Evolutionary conservation across 1,140 invertebrate genomes (phyloP).

Genomic region (Colletes latitarsis): DNA sequence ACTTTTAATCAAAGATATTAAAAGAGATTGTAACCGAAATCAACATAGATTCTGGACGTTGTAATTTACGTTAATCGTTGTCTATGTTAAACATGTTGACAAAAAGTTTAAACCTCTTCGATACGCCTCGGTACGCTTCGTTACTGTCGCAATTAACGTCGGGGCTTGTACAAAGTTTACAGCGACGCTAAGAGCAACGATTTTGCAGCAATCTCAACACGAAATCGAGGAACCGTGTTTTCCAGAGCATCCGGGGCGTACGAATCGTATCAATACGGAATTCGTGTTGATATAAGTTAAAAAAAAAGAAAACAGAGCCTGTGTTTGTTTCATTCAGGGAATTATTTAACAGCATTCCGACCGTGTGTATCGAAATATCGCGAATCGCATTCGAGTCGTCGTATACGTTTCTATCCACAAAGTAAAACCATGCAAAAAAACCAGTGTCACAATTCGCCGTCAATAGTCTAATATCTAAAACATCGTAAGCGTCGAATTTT

Average conservation of each 20-base stretch:
- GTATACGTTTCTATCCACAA: neutral
- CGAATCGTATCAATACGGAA: slow-evolving; percentile 20
- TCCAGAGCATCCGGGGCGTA: neutral
- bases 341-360: neutral
- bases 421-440: slow-evolving; percentile 9
- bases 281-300: neutral
- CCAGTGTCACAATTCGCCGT: neutral
- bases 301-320: neutral
- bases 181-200: neutral
- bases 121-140: no score
- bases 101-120: no score
- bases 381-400: neutral
- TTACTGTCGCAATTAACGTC: no score
- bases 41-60: no score
- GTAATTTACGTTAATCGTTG: no score
- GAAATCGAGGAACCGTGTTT: neutral
- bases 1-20: no score
- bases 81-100: no score
- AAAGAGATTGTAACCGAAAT: no score
- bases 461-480: neutral
- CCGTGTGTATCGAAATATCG: neutral
- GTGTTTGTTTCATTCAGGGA: neutral
- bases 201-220: neutral
- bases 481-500: neutral
- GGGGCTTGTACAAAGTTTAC: neutral